phyloP scores from a whole-genome alignment of 2,113 vertebrate genomes.

The Triplophysa dalaica region DNA sequence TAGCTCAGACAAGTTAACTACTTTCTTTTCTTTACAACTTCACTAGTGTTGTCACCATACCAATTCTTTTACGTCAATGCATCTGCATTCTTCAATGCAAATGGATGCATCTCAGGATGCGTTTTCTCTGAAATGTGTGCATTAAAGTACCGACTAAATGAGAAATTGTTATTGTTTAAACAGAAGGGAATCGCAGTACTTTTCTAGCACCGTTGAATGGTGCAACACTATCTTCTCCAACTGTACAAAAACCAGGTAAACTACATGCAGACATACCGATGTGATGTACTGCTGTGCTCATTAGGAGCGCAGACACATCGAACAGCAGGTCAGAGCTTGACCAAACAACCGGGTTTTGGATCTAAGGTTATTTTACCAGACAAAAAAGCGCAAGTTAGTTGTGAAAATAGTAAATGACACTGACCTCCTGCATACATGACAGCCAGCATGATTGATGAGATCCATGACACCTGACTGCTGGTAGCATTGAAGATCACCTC shows the following conservation, averaged over 20 bases:
- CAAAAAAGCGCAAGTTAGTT: conserved; percentile 15
- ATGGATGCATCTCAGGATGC: no score
- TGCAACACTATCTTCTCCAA: not conserved
- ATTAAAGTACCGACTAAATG: no score
- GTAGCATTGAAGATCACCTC: conserved; percentile 87
- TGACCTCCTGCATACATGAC: conserved; percentile 94
- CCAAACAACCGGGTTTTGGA: conserved; percentile 26
- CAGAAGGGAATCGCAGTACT: no score
- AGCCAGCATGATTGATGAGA: conserved; percentile 96
- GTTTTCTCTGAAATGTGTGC: no score
- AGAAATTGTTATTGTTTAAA: no score
- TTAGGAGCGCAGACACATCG: not conserved
- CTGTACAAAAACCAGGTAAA: not conserved
- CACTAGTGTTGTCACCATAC: not conserved
- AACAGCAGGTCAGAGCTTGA: not conserved
- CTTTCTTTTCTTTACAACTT: not conserved
- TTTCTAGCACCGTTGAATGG: no score
- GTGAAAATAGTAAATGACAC: conserved; percentile 46
- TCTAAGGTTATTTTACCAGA: conserved; percentile 3
- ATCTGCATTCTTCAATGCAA: no score
- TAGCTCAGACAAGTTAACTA: not conserved
- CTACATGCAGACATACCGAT: not conserved
- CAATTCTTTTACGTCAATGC: no score
- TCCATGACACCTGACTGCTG: conserved; percentile 94
- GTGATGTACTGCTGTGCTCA: no score